phyloP scores from a whole-genome alignment of 35 echinoderm and acorn worm genomes.

The Acanthaster planci region DNA sequence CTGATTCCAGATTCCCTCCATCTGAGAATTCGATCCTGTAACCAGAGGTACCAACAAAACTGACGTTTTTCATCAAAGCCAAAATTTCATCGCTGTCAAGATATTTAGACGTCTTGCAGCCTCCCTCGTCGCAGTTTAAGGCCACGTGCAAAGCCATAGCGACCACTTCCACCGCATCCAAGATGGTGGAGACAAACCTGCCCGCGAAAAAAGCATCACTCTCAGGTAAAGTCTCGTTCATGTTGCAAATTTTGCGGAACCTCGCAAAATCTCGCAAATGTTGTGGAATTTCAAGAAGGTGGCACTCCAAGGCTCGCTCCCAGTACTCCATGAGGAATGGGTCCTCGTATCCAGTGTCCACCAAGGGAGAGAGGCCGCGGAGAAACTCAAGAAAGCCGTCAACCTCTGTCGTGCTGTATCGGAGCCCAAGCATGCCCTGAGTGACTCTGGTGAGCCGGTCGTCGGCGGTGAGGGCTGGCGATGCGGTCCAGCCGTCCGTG shows the following conservation, averaged over 20 bases:
- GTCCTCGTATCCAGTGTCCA: conserved; percentile 25
- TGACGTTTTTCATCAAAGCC: conserved; percentile 56
- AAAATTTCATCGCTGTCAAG: conserved; percentile 42
- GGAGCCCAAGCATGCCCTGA: conserved; percentile 77
- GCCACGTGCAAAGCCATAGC: conserved; percentile 51
- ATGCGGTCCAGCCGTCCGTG: conserved; percentile 73
- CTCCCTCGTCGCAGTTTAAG: conserved; percentile 33
- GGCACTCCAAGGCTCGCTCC: conserved; percentile 62
- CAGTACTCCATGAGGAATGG: conserved; percentile 84
- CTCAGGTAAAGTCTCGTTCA: conserved; percentile 41
- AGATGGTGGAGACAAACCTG: conserved; percentile 34
- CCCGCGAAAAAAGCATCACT: conserved; percentile 36
- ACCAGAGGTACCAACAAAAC: conserved; percentile 53
- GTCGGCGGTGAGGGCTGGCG: conserved; percentile 33
- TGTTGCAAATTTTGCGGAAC: conserved; percentile 24
- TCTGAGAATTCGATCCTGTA: conserved; percentile 34
- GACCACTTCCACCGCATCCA: conserved; percentile 73
- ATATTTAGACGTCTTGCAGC: neutral
- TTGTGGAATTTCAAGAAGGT: conserved; percentile 2
- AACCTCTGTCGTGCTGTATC: conserved; percentile 10
- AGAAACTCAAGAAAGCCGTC: conserved; percentile 49
- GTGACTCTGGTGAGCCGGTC: conserved; percentile 48
- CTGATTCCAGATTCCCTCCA: conserved; percentile 53
- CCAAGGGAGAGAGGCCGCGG: neutral
- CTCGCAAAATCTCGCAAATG: neutral